A percentile compares a stretch with the other conserved stretches of the same genome.
phyloP scores from a whole-genome alignment of 2,113 vertebrate species.

The Anarrhichthys ocellatus region DNA sequence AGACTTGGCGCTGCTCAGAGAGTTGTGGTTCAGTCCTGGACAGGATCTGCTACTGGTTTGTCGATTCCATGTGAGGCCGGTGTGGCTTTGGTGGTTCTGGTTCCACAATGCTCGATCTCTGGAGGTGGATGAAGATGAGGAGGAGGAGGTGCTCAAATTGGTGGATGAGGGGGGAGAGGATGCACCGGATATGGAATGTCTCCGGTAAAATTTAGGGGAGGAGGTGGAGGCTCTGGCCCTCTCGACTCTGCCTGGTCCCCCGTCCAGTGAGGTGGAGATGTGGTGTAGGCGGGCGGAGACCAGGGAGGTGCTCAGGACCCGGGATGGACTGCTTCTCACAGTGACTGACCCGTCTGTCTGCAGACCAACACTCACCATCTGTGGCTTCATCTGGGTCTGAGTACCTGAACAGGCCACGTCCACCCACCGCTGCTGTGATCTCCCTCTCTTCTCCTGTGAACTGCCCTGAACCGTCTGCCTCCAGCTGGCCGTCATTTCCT shows the following conservation, averaged over 20 bases:
- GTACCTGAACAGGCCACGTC: slow-evolving; percentile 87
- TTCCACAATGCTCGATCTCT: slow-evolving; percentile 90
- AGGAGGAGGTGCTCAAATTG: slow-evolving; percentile 50
- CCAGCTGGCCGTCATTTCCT: slow-evolving; percentile 93
- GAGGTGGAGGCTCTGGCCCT: slow-evolving; percentile 85
- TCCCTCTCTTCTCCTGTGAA: slow-evolving; percentile 84
- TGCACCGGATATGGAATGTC: slow-evolving; percentile 82
- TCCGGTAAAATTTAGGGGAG: slow-evolving; percentile 92
- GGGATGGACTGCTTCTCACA: slow-evolving; percentile 87
- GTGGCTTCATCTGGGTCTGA: slow-evolving; percentile 84
- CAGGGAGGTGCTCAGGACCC: slow-evolving; percentile 84
- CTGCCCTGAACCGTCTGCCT: slow-evolving; percentile 79
- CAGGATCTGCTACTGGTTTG: slow-evolving; percentile 80
- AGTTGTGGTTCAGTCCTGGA: slow-evolving; percentile 40
- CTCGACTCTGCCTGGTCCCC: slow-evolving; percentile 85
- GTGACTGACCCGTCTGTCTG: slow-evolving; percentile 87
- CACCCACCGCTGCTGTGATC: slow-evolving; percentile 83
- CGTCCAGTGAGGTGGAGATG: slow-evolving; percentile 90
- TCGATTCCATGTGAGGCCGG: slow-evolving; percentile 86
- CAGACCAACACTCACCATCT: slow-evolving; percentile 89
- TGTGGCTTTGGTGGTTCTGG: slow-evolving; percentile 86
- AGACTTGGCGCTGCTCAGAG: slow-evolving; percentile 56
- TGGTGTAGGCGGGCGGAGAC: slow-evolving; percentile 87
- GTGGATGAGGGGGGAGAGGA: slow-evolving; percentile 56
- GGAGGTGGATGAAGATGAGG: slow-evolving; percentile 56